These are phyloP conservation scores for Ophraella communa DNA, from an alignment of 2,888 invertebrate genomes.

Conservation along the genomic window DNA sequence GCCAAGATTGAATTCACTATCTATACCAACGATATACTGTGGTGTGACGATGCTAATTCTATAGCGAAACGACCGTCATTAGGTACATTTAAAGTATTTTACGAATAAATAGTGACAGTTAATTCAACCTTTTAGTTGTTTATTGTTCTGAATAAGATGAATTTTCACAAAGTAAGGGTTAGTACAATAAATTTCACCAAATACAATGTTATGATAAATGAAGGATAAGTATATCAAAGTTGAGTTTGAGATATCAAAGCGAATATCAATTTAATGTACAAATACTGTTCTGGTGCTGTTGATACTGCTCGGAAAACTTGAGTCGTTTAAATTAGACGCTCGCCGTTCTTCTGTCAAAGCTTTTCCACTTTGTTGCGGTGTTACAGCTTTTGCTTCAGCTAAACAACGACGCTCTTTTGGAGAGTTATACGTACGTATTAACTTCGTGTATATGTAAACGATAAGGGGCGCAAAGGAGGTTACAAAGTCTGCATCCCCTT, in stretches of 20 bases:
- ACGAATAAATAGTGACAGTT: too few relatives aligned
- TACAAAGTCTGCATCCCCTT: constrained; percentile 12
- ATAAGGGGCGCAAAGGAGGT: constrained; percentile 25
- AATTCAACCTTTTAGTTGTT: too few relatives aligned
- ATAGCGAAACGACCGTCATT: too few relatives aligned
- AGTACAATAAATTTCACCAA: too few relatives aligned
- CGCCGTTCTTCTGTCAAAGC: constrained; percentile 47
- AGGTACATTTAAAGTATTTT: too few relatives aligned
- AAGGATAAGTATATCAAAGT: constrained; percentile 43
- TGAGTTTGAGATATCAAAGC: constrained; percentile 44
- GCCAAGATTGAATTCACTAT: too few relatives aligned
- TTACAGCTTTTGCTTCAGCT: constrained; percentile 33
- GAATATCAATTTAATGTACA: constrained; percentile 43
- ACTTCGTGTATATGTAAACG: constrained; percentile 41
- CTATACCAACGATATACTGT: too few relatives aligned
- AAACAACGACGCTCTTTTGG: constrained; percentile 33
- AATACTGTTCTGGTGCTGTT: constrained; percentile 34
- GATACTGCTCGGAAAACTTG: constrained; percentile 39
- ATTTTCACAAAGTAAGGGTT: too few relatives aligned
- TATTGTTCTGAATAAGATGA: too few relatives aligned
- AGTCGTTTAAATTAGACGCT: constrained; percentile 49
- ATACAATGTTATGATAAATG: constrained; percentile 33
- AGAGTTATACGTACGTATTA: constrained; percentile 38
- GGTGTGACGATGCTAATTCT: too few relatives aligned
- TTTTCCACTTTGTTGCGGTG: constrained; percentile 47